These are phyloP conservation scores for Nephrotoma guestfalica DNA, from an alignment of 2,888 invertebrate genomes.

Conservation along the genomic window DNA sequence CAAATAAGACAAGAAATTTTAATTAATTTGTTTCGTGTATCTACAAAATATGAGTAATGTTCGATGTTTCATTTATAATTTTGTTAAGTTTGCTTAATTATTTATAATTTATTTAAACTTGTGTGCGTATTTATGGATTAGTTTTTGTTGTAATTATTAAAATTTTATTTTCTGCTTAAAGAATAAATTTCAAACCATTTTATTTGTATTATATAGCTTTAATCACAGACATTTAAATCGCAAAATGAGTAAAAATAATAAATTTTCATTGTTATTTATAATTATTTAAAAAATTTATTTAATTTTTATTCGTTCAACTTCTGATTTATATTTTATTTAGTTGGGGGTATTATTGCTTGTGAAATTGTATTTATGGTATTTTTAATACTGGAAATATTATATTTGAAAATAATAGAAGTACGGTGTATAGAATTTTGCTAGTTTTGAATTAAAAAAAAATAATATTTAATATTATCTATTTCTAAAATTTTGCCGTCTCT, in stretches of 20 bases:
- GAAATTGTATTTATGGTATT: not conserved
- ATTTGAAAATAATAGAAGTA: not conserved
- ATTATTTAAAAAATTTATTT: not conserved
- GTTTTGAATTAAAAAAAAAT: not conserved
- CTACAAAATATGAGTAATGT: not conserved
- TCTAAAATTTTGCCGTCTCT: conserved; percentile 35
- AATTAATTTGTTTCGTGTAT: not conserved
- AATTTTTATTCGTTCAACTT: not conserved
- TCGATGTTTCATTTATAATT: not conserved
- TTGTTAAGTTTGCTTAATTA: not conserved
- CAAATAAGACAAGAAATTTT: not conserved
- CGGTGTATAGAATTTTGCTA: not conserved
- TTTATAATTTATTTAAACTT: not conserved
- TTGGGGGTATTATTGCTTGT: not conserved
- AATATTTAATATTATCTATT: conserved; percentile 5
- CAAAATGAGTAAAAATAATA: not conserved
- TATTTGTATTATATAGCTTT: not conserved
- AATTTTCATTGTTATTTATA: not conserved
- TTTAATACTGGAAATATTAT: not conserved
- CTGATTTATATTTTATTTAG: not conserved
- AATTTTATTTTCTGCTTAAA: not conserved
- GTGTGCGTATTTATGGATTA: not conserved
- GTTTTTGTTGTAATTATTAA: not conserved
- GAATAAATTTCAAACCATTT: not conserved
- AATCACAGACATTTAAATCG: conserved; percentile 5